Evolutionary conservation across 1,140 invertebrate genomes (phyloP).

Genomic region (Drosophila jambulina): DNA sequence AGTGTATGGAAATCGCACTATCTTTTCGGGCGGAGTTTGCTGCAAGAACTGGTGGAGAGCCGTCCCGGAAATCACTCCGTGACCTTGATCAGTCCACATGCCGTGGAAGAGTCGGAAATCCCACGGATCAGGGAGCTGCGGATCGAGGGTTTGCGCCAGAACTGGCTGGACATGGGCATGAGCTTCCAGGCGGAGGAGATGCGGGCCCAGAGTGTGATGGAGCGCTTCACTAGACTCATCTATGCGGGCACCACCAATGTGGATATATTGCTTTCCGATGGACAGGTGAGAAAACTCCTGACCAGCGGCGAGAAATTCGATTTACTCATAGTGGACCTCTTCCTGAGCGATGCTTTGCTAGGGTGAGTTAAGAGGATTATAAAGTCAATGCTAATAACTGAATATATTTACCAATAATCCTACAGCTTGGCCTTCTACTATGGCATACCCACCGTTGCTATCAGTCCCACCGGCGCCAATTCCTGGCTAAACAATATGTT

Average conservation of each 20-base stretch:
- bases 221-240: conserved; percentile 71
- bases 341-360: conserved; percentile 78
- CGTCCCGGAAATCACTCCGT: conserved; percentile 85
- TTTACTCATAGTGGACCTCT: conserved; percentile 75
- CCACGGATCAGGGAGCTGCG: conserved; percentile 65
- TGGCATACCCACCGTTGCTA: conserved; percentile 87
- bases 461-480: conserved; percentile 87
- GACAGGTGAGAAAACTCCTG: conserved; percentile 64
- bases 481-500: conserved; percentile 88
- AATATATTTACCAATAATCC: background rate
- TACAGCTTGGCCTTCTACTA: conserved; percentile 86
- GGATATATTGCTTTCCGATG: conserved; percentile 69
- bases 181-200: conserved; percentile 73
- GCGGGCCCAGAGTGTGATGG: conserved; percentile 66
- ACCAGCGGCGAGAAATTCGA: conserved; percentile 74
- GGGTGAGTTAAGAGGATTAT: conserved; percentile 51
- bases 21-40: conserved; percentile 74
- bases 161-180: conserved; percentile 85
- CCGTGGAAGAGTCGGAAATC: conserved; percentile 12
- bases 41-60: conserved; percentile 85
- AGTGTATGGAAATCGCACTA: conserved; percentile 83
- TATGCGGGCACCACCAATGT: conserved; percentile 78
- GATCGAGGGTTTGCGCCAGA: conserved; percentile 72
- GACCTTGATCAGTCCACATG: conserved; percentile 73
- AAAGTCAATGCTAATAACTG: background rate